Percentiles rank a stretch among this genome's conserved stretches.
phyloP scores from a whole-genome alignment of 2,113 vertebrate genomes.

The Rousettus leschenaultii region DNA sequence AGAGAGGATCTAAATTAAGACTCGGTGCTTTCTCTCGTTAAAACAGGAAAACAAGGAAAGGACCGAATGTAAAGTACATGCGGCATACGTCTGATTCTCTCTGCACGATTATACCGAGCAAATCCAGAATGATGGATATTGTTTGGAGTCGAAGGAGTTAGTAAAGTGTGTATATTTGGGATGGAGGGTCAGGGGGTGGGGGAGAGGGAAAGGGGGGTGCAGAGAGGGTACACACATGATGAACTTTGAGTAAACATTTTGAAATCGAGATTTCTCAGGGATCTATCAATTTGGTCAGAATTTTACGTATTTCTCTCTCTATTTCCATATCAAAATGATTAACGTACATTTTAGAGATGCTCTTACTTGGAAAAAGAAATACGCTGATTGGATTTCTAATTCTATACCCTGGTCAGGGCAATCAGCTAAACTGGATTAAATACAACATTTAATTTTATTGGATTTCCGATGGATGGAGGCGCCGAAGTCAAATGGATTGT shows the following conservation, averaged over 20 bases:
- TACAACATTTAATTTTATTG: slow-evolving; percentile 63
- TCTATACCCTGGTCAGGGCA: slow-evolving; percentile 10
- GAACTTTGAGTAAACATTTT: background rate
- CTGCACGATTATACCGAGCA: background rate
- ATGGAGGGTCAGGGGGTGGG: background rate
- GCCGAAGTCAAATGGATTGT: slow-evolving; percentile 56
- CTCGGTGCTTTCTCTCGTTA: background rate
- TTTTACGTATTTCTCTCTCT: background rate
- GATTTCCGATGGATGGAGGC: slow-evolving; percentile 27
- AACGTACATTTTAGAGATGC: slow-evolving; percentile 25
- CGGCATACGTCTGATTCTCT: background rate
- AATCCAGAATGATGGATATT: background rate
- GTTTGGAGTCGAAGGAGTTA: background rate
- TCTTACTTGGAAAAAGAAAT: slow-evolving; percentile 32
- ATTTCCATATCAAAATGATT: slow-evolving; percentile 42
- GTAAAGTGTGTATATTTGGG: background rate
- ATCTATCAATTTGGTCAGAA: background rate
- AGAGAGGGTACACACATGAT: fast-evolving
- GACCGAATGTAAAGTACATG: background rate
- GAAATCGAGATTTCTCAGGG: slow-evolving; percentile 25
- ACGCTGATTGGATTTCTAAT: slow-evolving; percentile 60
- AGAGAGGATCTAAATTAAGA: background rate
- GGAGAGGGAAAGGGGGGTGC: no score
- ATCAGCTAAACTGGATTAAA: slow-evolving; percentile 64
- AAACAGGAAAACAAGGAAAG: background rate